A percentile compares a stretch with the other conserved stretches of the same genome.
Evolutionary conservation across 2,888 invertebrate genomes (phyloP).

Genomic region (Heliconius ethilla): DNA sequence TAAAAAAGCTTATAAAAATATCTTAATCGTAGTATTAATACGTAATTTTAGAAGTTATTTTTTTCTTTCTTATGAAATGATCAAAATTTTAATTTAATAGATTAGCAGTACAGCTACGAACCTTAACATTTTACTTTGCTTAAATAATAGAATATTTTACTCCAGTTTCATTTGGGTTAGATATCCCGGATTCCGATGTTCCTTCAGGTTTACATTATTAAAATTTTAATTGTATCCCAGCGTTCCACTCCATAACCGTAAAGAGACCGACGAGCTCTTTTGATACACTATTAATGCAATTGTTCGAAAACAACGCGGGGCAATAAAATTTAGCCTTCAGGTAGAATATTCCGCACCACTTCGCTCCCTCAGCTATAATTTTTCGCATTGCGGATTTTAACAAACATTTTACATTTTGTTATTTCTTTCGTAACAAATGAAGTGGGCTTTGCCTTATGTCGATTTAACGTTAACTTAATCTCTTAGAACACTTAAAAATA

Average conservation of each 20-base stretch:
- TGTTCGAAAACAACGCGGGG: conserved; percentile 76
- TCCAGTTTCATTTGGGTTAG: conserved; percentile 40
- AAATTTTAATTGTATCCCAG: conserved; percentile 74
- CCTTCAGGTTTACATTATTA: conserved; percentile 73
- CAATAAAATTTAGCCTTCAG: conserved; percentile 78
- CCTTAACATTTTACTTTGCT: not conserved
- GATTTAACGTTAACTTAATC: conserved; percentile 37
- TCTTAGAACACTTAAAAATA: not conserved
- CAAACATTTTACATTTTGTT: conserved; percentile 51
- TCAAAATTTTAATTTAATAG: not conserved
- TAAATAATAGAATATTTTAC: conserved; percentile 20
- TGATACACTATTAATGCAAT: conserved; percentile 82
- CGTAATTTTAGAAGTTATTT: not conserved
- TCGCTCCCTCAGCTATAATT: conserved; percentile 73
- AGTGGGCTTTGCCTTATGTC: conserved; percentile 38
- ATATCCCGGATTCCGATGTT: conserved; percentile 57
- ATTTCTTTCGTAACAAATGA: conserved; percentile 48
- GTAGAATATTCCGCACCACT: conserved; percentile 73
- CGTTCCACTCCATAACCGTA: conserved; percentile 66
- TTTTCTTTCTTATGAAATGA: not conserved
- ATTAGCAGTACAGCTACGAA: not conserved
- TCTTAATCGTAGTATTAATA: too few relatives aligned
- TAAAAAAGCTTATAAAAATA: too few relatives aligned
- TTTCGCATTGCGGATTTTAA: conserved; percentile 79
- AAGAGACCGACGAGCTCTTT: conserved; percentile 71